Evolutionary conservation across 2,797 vertebrate species (phyloP), one percentile per base, ranked within the genome.

Genomic region (Siniperca undulata): DNA sequence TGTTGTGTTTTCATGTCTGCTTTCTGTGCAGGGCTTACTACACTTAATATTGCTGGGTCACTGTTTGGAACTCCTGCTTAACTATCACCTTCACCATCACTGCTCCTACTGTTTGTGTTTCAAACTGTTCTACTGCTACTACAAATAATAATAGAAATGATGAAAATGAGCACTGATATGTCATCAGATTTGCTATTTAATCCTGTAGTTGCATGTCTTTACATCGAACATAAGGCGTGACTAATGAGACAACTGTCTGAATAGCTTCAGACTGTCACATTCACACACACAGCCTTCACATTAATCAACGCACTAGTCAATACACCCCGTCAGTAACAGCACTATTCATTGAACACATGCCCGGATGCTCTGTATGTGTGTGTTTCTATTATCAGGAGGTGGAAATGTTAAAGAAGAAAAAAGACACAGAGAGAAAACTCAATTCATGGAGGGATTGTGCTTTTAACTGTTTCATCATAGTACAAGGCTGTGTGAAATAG

Each of bases 291-390:
- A 70, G 24, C 72, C 52, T 38, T 82, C 72, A 75, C 88, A 92
- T 89, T 61, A 80, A 90, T 93, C 87, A 88, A 50, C 16, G 3
- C 59, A 11, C 59, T 6, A 53, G 77, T 92, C 89, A 90, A 88
- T 91, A 88, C 73, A 55, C 8, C 50, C 68, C 74, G 87, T 84
- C 88, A 84, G 84, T 87, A 84, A 40, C n/a, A 68, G 69, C 77
- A 78, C 78, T 38, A 69, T 89, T 72, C 30, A 83, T 89, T 84
- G 77, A 64, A 77, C 75, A 66, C 76, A 34, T 44, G 77, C 19
- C 42, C 19, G 3, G 7, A 36, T 24, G 1, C 20, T 60, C 5
- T 50, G 24, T 55, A n/a, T 67, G 34, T 74, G 58, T 55, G 24
- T 58, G 55, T 52, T 22, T 58, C 55, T 68, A 42, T 72, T 66